Evolutionary conservation across 2,797 vertebrate genomes (phyloP).

Genomic region (Sarcophilus harrisii): DNA sequence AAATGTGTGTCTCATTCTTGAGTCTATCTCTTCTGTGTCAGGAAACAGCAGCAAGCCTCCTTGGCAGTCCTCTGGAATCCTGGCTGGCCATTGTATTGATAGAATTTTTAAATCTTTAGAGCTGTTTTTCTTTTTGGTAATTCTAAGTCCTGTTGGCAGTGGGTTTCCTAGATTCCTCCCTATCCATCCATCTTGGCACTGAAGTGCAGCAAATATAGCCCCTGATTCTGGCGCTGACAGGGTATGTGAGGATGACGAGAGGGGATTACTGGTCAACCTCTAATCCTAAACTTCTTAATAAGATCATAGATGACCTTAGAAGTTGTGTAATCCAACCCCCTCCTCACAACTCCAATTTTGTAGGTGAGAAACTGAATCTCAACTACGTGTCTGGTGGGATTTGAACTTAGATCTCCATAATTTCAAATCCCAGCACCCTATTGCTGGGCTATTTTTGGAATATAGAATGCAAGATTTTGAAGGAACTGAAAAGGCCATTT

Average conservation of each 20-base stretch:
- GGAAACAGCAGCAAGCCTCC: background rate
- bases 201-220: background rate
- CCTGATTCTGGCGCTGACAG: background rate
- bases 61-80: background rate
- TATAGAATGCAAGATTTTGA: background rate
- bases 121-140: background rate
- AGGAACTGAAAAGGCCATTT: background rate
- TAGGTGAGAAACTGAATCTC: background rate
- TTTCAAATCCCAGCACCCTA: background rate
- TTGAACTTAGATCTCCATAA: conserved; percentile 17
- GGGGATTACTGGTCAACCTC: background rate
- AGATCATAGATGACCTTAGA: background rate
- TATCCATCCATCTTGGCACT: background rate
- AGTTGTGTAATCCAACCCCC: background rate
- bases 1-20: background rate
- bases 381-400: background rate
- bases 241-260: background rate
- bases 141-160: background rate
- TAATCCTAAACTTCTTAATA: background rate
- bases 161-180: background rate
- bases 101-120: background rate
- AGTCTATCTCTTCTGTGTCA: background rate
- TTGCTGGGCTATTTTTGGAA: background rate
- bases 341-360: too few species aligned
- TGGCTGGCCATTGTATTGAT: background rate